Conservation (phyloP, 2,113 vertebrate species). For the Oxygymnocypris stewartii region DNA sequence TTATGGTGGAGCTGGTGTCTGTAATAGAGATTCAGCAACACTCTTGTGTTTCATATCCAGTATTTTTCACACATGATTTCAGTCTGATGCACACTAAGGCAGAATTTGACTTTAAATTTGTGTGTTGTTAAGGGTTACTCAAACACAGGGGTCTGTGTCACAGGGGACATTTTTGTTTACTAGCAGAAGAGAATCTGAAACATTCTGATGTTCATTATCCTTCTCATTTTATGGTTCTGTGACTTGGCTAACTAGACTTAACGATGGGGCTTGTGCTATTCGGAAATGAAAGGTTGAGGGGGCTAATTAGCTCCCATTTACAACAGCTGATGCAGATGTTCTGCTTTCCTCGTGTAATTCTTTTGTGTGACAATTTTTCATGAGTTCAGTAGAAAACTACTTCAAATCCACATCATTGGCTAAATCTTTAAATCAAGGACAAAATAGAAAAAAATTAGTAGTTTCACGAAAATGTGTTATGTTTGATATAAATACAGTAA, state of each 20-base stretch:
- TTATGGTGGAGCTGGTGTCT: not conserved
- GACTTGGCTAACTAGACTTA: slow-evolving; percentile 18
- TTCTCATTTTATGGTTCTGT: slow-evolving; percentile 31
- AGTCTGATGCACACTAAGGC: not conserved
- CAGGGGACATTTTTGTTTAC: not conserved
- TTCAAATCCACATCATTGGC: not conserved
- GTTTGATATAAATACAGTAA: not conserved
- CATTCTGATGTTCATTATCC: slow-evolving; percentile 33
- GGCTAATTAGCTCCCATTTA: not conserved
- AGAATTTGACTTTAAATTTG: not conserved
- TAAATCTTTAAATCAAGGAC: not conserved
- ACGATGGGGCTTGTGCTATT: slow-evolving; percentile 20
- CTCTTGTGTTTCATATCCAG: not conserved
- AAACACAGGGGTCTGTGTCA: slow-evolving; percentile 12
- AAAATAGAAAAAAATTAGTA: not conserved
- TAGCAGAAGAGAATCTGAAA: not conserved
- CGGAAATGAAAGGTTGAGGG: slow-evolving; percentile 23
- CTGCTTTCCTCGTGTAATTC: not conserved
- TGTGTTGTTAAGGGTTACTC: not conserved
- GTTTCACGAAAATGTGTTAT: not conserved
- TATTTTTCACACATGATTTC: not conserved
- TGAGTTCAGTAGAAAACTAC: not conserved
- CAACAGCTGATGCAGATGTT: slow-evolving; percentile 26
- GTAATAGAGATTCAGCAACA: not conserved
- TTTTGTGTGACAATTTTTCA: not conserved